Evolutionary conservation across 2,888 invertebrate species (phyloP), one percentile per base, ranked within the genome.

Genomic region (Euzetes globulus): DNA sequence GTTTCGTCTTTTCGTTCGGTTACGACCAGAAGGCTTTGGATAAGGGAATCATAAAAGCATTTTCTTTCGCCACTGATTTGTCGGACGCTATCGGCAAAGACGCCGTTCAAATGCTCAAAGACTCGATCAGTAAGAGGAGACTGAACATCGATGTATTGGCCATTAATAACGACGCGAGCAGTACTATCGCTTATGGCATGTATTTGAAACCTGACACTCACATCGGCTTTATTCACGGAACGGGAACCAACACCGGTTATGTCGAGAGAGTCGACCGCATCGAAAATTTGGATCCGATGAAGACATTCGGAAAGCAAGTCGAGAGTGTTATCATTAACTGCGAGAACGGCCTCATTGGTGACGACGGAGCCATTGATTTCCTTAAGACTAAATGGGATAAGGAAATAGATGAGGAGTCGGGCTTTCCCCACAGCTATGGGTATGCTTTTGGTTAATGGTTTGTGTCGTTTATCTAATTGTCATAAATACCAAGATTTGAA

Each of bases 1-100:
- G 91, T 9, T 92, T 92, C 83, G 91, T 91, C 1, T 92, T 92
- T 83, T 91, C 91, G 41, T 92, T 92, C 82, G 91, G 91, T 7
- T 90, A 91, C 87, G 85, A 85, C 77, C 91, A 91, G 81, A 87
- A 88, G 80, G 88, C 88, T 60, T 84, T 92, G 76, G 87, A 88
- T 77, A 87, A 87, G 13, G 91, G 89, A n/a, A 85, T 88, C 78
- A 85, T 92, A 78, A 78, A 87, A 89, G 25, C 89, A 89, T 19
- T 92, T 91, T 91, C 91, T 91, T 0, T 92, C 91, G 84, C 88
- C 88, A 76, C 91, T 90, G 89, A 89, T 78, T 90, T 90, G 82
- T 85, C 88, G 27, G 89, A 89, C 76, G 88, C 89, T 78, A 86
- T 85, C 70, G 87, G 87, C 0, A 84, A 88, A 79, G 91, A 92